Evolutionary conservation across 1,140 invertebrate species (phyloP), one percentile per base, ranked within the genome.

Genomic region (Polyergus mexicanus): DNA sequence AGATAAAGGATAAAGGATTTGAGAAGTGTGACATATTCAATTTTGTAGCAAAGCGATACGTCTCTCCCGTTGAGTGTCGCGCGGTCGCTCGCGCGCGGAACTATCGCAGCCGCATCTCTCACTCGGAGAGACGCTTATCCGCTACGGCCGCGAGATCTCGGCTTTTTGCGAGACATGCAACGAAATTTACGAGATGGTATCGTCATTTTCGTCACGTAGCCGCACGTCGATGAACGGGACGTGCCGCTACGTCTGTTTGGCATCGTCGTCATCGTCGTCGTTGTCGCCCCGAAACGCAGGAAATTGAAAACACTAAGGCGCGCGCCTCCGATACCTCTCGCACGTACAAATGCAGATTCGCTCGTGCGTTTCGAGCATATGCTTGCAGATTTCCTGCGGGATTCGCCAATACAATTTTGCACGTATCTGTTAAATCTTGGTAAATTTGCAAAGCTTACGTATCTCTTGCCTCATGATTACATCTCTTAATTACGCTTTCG

Each of bases 11-110:
- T 72, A 51, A 51, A 76, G 51, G 62, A 84, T 87, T 84, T 66
- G 80, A 68, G 44, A 76, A 84, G 77, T 41, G 85, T 75, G 86
- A 68, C 72, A 87, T 84, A 87, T 87, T 87, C 86, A 87, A 87
- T 87, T 87, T 84, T 66, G 85, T 63, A 77, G 38, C 54, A 38
- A 72, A 71, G 80, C 69, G 44, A 75, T 76, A 84, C 63, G 65
- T 72, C 68, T 60, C 10, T 54, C 22, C 8, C 2, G 76, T n/a
- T 66, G 62, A 66, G 13, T 38, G 76, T 66, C 62, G 44, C 60
- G 60, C 60, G 75, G 60, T 77, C 19, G 41, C 10, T 77, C 19
- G 58, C 60, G 22, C 41, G 25, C 41, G 58, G 13, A 28, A 4
- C 11, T 68, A 5, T 51, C 47, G 16, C 47, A 51, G 41, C 13